Conservation (phyloP, 2,888 invertebrate species). For the Brenthis ino region DNA sequence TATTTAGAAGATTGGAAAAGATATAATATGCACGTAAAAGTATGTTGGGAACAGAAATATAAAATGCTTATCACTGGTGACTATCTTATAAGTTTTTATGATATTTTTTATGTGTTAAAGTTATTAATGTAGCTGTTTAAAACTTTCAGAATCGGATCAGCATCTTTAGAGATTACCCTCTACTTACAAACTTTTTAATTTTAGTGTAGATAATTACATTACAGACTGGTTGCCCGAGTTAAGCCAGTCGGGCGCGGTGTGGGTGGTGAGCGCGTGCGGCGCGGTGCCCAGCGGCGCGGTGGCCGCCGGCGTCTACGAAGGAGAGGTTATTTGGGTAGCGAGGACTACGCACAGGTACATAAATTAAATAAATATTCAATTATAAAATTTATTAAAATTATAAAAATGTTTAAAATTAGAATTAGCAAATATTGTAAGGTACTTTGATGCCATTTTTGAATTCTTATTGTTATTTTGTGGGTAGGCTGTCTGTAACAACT, state of each 20-base stretch:
- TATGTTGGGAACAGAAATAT: constrained; percentile 66
- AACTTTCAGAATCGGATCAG: too few relatives aligned
- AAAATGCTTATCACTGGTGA: constrained; percentile 57
- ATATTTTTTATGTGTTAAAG: neutral
- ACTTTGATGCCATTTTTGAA: too few relatives aligned
- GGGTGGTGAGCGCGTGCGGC: constrained; percentile 73
- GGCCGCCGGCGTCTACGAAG: constrained; percentile 60
- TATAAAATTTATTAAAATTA: too few relatives aligned
- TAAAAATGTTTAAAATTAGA: too few relatives aligned
- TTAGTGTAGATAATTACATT: neutral
- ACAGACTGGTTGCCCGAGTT: constrained; percentile 63
- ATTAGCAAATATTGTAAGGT: too few relatives aligned
- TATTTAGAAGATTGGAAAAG: constrained; percentile 62
- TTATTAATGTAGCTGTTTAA: too few relatives aligned
- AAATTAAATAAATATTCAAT: too few relatives aligned
- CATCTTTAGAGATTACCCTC: too few relatives aligned
- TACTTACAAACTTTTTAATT: too few relatives aligned
- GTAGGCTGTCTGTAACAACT: too few relatives aligned
- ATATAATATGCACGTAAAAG: constrained; percentile 61
- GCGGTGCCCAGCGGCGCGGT: constrained; percentile 74
- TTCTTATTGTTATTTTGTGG: too few relatives aligned
- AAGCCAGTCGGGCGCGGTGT: constrained; percentile 61
- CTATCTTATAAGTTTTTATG: constrained; percentile 2
- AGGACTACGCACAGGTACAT: constrained; percentile 60
- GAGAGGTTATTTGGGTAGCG: constrained; percentile 67